Percentiles rank a stretch among this genome's conserved stretches.
phyloP scores from a whole-genome alignment of 1,140 invertebrate species.

The Drosophila rufa region DNA sequence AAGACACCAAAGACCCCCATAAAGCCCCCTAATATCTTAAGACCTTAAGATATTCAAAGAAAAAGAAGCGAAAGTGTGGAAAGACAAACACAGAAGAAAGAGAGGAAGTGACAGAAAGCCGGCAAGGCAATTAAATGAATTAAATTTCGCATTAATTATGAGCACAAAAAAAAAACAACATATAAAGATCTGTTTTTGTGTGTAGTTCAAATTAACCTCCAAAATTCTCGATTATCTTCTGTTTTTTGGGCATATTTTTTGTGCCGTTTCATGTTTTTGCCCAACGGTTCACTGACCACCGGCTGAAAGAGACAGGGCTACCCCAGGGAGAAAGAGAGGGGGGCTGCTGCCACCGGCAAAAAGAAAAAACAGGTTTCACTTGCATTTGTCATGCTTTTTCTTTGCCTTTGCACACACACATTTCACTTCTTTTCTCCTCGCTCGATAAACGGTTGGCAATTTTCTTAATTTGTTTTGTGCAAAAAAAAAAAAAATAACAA shows the following conservation, averaged over 20 bases:
- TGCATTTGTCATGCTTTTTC: constrained; percentile 78
- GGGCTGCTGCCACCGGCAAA: constrained; percentile 36
- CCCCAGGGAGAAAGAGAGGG: constrained; percentile 3
- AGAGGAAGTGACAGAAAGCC: constrained; percentile 22
- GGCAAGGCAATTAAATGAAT: constrained; percentile 70
- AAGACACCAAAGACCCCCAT: background rate
- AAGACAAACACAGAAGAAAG: constrained; percentile 11
- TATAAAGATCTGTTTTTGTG: constrained; percentile 33
- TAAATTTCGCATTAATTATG: constrained; percentile 78
- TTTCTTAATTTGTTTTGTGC: constrained; percentile 60
- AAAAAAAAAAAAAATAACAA: constrained; percentile 32
- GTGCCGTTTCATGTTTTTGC: constrained; percentile 33
- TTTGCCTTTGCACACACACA: constrained; percentile 40
- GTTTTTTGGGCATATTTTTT: constrained; percentile 61
- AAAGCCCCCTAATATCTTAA: background rate
- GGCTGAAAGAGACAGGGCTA: constrained; percentile 14
- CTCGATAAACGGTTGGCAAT: constrained; percentile 60
- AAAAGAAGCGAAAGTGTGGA: constrained; percentile 59
- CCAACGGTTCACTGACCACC: constrained; percentile 71
- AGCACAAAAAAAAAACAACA: constrained; percentile 37
- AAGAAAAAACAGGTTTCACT: constrained; percentile 63
- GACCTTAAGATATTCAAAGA: constrained; percentile 1
- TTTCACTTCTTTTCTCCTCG: constrained; percentile 31
- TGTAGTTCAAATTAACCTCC: constrained; percentile 50
- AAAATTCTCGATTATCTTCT: constrained; percentile 29